Conservation (phyloP, 1,140 invertebrate genomes). For the Calephelis virginiensis region DNA sequence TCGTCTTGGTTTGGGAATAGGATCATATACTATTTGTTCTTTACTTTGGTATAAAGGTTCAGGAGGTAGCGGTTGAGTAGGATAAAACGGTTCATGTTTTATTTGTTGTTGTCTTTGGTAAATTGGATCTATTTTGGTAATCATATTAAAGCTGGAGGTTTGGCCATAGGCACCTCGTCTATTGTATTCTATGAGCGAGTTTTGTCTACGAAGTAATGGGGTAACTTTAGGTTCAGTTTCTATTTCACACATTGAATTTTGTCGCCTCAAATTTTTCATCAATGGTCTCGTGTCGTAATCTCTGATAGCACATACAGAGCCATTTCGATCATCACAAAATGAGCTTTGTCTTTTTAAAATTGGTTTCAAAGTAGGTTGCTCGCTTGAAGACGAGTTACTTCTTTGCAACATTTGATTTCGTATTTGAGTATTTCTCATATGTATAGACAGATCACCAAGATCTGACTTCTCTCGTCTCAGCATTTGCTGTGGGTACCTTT, state of each 20-base stretch:
- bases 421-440: conserved; percentile 64
- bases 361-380: conserved; percentile 69
- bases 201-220: conserved; percentile 74
- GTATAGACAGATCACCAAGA: conserved; percentile 56
- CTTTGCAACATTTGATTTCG: conserved; percentile 73
- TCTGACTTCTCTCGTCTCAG: conserved; percentile 73
- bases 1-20: conserved; percentile 72
- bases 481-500: conserved; percentile 58
- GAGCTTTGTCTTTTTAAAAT: conserved; percentile 76
- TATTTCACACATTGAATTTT: conserved; percentile 76
- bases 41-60: conserved; percentile 75
- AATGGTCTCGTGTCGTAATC: conserved; percentile 68
- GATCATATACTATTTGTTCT: conserved; percentile 70
- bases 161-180: conserved; percentile 67
- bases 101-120: conserved; percentile 76
- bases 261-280: conserved; percentile 58
- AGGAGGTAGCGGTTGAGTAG: conserved; percentile 72
- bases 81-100: conserved; percentile 74
- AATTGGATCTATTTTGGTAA: conserved; percentile 78
- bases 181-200: conserved; percentile 77
- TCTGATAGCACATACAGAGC: conserved; percentile 63
- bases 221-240: conserved; percentile 78
- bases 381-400: conserved; percentile 76
- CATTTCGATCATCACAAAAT: conserved; percentile 71
- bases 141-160: conserved; percentile 73